Conservation (phyloP, 2,888 invertebrate genomes). For the Allacma fusca region DNA sequence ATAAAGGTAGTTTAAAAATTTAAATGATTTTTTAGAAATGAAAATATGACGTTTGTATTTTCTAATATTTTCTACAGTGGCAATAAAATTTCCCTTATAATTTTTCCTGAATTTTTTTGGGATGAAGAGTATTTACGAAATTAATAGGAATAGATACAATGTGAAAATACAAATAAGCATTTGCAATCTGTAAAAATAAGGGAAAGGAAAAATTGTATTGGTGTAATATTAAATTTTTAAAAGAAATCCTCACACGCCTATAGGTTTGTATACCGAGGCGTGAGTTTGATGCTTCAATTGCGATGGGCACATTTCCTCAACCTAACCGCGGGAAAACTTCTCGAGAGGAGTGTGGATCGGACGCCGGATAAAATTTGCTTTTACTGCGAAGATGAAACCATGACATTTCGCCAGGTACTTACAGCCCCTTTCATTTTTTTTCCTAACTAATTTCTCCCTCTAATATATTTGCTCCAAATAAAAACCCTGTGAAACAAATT, state of each 20-base stretch:
- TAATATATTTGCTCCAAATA: no score
- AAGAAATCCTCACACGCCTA: constrained; percentile 62
- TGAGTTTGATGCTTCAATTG: constrained; percentile 72
- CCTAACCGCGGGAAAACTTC: constrained; percentile 79
- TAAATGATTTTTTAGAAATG: background rate
- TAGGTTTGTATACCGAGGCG: constrained; percentile 76
- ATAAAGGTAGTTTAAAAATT: no score
- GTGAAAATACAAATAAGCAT: no score
- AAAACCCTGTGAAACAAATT: no score
- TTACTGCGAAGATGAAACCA: constrained; percentile 80
- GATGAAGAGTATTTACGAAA: no score
- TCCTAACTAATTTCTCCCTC: background rate
- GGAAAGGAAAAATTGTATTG: no score
- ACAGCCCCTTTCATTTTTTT: background rate
- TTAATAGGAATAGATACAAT: no score
- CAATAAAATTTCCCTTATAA: no score
- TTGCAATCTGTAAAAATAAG: background rate
- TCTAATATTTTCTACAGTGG: background rate
- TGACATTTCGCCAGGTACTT: constrained; percentile 83
- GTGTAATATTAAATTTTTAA: background rate
- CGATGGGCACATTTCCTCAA: constrained; percentile 74
- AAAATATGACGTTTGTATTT: background rate
- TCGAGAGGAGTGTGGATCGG: constrained; percentile 75
- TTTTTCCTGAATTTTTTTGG: no score
- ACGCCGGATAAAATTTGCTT: constrained; percentile 86